phyloP scores from a whole-genome alignment of 2,888 invertebrate genomes.

The Flexamia atlantica region DNA sequence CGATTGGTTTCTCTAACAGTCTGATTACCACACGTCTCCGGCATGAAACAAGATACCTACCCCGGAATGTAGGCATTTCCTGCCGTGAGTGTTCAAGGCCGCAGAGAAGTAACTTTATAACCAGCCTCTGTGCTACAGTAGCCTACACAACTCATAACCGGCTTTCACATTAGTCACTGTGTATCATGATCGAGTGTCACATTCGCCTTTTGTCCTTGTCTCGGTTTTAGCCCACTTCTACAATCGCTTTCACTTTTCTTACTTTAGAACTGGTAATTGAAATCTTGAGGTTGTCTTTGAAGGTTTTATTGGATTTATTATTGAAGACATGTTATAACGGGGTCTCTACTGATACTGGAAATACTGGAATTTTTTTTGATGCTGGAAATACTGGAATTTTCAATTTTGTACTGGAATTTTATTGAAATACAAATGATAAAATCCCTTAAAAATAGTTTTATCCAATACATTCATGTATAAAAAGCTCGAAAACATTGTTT shows the following conservation, averaged over 20 bases:
- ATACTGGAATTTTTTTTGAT: no score
- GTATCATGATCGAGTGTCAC: background rate
- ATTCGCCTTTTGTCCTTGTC: background rate
- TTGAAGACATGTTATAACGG: no score
- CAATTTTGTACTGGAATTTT: no score
- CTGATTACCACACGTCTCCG: constrained; percentile 4
- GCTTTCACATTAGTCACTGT: background rate
- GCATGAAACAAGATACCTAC: background rate
- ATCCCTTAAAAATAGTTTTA: no score
- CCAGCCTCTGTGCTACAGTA: background rate
- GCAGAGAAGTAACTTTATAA: background rate
- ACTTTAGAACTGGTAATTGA: background rate
- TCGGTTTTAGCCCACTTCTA: background rate
- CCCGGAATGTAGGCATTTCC: constrained; percentile 19
- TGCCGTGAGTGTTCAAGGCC: background rate
- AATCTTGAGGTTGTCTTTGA: background rate
- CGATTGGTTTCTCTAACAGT: no score
- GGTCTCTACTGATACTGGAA: no score
- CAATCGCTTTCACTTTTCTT: background rate
- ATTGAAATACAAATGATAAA: no score
- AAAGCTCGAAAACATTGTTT: no score
- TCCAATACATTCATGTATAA: no score
- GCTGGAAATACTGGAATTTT: no score
- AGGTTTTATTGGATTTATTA: background rate
- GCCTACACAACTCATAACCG: background rate